Percentiles rank a stretch among this genome's conserved stretches.
These are phyloP conservation scores for Saimiri boliviensis DNA, from an alignment of 2,113 vertebrate genomes.

Conservation along the genomic window DNA sequence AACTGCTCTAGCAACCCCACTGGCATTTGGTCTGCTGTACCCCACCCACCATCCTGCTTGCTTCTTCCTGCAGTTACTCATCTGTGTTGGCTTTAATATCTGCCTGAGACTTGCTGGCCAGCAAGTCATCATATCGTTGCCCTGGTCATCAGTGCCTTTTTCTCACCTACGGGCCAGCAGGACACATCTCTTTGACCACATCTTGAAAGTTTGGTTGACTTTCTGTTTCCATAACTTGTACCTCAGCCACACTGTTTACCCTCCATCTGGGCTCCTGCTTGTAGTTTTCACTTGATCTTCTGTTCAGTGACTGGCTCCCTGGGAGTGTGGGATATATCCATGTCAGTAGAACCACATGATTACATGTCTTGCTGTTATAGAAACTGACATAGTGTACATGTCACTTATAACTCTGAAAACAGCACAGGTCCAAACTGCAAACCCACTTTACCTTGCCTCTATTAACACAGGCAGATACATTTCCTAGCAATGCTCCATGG, in stretches of 20 bases:
- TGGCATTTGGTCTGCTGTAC: neutral
- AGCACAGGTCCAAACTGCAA: neutral
- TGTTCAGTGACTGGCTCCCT: neutral
- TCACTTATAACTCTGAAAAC: neutral
- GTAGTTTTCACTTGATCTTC: neutral
- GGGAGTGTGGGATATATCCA: neutral
- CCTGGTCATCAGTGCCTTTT: neutral
- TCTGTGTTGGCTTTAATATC: neutral
- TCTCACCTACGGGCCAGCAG: neutral
- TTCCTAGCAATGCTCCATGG: neutral
- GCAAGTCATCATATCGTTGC: neutral
- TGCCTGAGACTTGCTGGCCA: neutral
- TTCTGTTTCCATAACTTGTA: neutral
- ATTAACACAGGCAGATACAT: neutral
- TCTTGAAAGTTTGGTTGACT: constrained; percentile 14
- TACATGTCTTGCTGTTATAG: neutral
- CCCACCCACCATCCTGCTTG: neutral
- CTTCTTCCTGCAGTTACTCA: neutral
- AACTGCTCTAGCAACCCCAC: neutral
- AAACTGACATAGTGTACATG: too few species aligned
- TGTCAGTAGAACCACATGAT: neutral
- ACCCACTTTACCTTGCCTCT: neutral
- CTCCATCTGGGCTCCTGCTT: neutral
- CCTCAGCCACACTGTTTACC: neutral
- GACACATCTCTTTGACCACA: constrained; percentile 1